Percentiles rank a stretch among this genome's conserved stretches.
Conservation (phyloP, 2,797 vertebrate genomes). For the Periparus ater region DNA sequence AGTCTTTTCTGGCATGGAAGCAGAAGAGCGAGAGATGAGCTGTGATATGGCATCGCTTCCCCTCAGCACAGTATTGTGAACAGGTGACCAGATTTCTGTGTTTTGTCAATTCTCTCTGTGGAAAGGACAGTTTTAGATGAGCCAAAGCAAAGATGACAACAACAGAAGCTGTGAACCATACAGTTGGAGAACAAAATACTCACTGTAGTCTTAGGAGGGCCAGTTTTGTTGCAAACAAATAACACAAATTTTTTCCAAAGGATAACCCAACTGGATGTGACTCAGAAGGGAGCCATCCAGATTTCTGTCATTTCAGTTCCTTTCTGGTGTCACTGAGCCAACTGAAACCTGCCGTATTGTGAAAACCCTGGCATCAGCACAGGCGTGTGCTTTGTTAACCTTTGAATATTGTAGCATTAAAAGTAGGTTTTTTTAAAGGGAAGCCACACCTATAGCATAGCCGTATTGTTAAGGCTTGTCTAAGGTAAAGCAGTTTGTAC, state of each 20-base stretch:
- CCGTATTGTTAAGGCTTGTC: not conserved
- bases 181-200: slow-evolving; percentile 29
- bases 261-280: slow-evolving; percentile 8
- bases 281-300: slow-evolving; percentile 20
- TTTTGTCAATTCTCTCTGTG: slow-evolving; percentile 37
- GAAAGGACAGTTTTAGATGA: slow-evolving; percentile 26
- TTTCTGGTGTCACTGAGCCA: not conserved
- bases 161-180: slow-evolving; percentile 40
- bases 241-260: not conserved
- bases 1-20: slow-evolving; percentile 50
- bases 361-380: not conserved
- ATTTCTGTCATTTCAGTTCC: not conserved
- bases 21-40: slow-evolving; percentile 62
- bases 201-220: not conserved
- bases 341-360: not conserved
- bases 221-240: slow-evolving; percentile 17
- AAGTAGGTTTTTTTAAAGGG: not conserved
- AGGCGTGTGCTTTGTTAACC: not conserved
- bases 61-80: slow-evolving; percentile 35
- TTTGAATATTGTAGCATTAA: not conserved
- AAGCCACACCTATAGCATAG: not conserved
- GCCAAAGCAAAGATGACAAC: not conserved
- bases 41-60: not conserved
- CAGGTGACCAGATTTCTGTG: slow-evolving; percentile 67
- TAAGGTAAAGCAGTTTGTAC: not conserved